phyloP scores from a whole-genome alignment of 2,797 vertebrate genomes.

The Antrozous pallidus region DNA sequence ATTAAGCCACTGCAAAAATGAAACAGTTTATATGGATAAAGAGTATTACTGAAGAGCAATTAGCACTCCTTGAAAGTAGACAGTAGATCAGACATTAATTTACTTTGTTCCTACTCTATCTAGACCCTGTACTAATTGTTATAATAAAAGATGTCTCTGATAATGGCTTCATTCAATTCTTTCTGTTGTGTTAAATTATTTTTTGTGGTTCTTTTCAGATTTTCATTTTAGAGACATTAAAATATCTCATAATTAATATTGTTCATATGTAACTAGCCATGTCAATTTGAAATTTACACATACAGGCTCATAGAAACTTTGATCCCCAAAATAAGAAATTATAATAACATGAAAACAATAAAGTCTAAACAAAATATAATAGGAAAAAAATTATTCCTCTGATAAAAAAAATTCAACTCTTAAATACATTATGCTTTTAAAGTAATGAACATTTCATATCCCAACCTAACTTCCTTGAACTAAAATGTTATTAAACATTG shows the following conservation, averaged over 20 bases:
- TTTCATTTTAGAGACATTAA: neutral
- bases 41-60: neutral
- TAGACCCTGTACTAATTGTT: neutral
- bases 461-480: neutral
- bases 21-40: neutral
- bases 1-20: neutral
- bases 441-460: neutral
- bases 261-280: neutral
- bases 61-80: neutral
- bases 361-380: neutral
- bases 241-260: neutral
- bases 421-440: neutral
- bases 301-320: neutral
- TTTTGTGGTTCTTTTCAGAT: neutral
- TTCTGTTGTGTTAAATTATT: neutral
- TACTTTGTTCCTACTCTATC: neutral
- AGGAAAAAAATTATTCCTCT: neutral
- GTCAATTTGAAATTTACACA: neutral
- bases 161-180: neutral
- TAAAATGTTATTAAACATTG: neutral
- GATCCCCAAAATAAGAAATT: constrained; percentile 23
- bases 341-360: neutral
- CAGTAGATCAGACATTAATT: neutral
- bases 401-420: neutral
- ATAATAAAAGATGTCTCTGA: neutral